Evolutionary conservation across 2,113 vertebrate genomes (phyloP), one percentile per base, ranked within the genome.

Genomic region (Psittacus erithacus): DNA sequence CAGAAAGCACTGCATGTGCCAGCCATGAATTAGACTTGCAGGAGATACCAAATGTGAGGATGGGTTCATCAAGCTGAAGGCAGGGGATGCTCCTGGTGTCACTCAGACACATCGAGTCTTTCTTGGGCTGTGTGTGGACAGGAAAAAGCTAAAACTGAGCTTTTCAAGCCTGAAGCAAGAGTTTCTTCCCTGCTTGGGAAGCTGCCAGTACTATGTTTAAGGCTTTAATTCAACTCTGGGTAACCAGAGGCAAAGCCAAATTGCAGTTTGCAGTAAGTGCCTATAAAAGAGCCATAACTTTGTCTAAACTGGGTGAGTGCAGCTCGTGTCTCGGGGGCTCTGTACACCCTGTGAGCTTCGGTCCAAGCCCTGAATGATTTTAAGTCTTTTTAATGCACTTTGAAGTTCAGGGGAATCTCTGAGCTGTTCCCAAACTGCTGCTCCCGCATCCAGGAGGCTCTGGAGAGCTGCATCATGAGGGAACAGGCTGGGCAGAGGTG

Each of bases 231-330:
- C 70, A 85, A 35, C 57, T 68, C 25, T 3, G 27, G 52, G 65
- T 50, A 60, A 87, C 50, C 57, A 68, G 60, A 60, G 62, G 81
- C 28, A 39, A 95, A 93, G 84, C 64, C 68, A 89, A 82, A 75
- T 50, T 38, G 57, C 70, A 52, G 43, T 65, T 92, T 91, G 25
- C 53, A 63, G 7, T 55, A 81, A 92, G 47, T 81, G 55, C 65
- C 69, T 75, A 39, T 88, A 52, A 84, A 92, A 63, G 5, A 64
- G 44, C 53, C 10, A 6, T 52, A 44, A 2, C 53, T 94, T 60
- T 76, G 29, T 28, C 29, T 69, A 24, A 69, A 57, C 27, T 55
- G 39, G 11, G 10, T 33, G n/a, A 82, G 33, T 82, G 67, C 49
- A 52, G 49, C 67, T 92, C 44, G 18, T 73, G 16, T 33, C 44